Conservation (phyloP, 2,797 vertebrate genomes). For the Nasua narica region DNA sequence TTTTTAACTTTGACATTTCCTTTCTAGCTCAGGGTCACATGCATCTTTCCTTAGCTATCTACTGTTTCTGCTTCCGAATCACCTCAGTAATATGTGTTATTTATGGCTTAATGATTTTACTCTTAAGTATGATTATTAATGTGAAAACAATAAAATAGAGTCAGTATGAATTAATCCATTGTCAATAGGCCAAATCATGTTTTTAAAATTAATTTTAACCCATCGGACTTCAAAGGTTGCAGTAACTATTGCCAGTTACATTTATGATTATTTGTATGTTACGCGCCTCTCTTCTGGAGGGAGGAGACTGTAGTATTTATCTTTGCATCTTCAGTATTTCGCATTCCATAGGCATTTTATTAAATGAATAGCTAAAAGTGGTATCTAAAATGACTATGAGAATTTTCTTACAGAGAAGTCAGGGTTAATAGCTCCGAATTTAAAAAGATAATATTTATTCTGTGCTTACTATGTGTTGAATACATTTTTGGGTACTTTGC, state of each 20-base stretch:
- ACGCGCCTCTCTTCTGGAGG: not conserved
- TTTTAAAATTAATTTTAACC: not conserved
- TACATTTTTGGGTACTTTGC: not conserved
- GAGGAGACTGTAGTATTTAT: not conserved
- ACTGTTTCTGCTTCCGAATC: not conserved
- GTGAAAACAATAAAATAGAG: not conserved
- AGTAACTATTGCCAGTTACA: not conserved
- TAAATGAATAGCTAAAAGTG: not conserved
- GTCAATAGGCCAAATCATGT: not conserved
- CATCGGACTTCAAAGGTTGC: not conserved
- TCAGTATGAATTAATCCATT: not conserved
- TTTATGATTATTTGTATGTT: not conserved
- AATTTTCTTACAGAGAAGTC: not conserved
- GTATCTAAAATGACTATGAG: not conserved
- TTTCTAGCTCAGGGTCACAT: not conserved
- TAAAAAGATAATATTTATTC: not conserved
- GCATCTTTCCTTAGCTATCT: not conserved
- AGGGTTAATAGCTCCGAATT: not conserved
- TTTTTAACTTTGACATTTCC: not conserved
- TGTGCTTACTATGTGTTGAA: not conserved
- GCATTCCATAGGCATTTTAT: not conserved
- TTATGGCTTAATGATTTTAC: not conserved
- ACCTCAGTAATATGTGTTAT: not conserved
- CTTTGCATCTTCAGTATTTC: not conserved
- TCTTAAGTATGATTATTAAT: not conserved